A percentile compares a stretch with the other conserved stretches of the same genome.
These are phyloP conservation scores for Sphinx pinastri DNA, from an alignment of 2,888 invertebrate species.

Conservation along the genomic window DNA sequence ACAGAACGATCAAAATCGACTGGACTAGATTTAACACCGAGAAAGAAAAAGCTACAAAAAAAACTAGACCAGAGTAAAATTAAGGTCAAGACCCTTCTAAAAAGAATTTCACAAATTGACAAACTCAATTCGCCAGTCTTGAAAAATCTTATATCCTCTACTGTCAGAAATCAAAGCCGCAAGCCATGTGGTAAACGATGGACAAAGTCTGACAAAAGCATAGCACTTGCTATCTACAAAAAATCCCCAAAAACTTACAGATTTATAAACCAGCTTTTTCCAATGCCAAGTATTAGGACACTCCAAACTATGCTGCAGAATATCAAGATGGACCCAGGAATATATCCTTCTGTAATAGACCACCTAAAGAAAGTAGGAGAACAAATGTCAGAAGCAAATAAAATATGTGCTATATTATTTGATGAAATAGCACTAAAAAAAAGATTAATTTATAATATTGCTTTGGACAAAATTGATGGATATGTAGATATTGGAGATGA, in stretches of 20 bases:
- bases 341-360: neutral
- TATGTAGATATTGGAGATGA: slow-evolving; percentile 2
- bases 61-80: neutral
- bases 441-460: slow-evolving; percentile 11
- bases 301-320: neutral
- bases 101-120: neutral
- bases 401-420: slow-evolving; percentile 4
- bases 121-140: slow-evolving; percentile 3
- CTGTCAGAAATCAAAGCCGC: slow-evolving; percentile 5
- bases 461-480: too few relatives aligned
- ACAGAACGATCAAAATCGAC: too few relatives aligned
- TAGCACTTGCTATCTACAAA: slow-evolving; percentile 11
- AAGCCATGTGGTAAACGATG: neutral
- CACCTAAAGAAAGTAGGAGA: slow-evolving; percentile 1
- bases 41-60: neutral
- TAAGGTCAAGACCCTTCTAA: neutral
- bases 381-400: neutral
- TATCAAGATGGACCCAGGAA: neutral
- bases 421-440: slow-evolving; percentile 3
- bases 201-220: slow-evolving; percentile 1
- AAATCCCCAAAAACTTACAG: slow-evolving; percentile 8
- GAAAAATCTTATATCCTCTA: neutral
- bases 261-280: slow-evolving; percentile 1
- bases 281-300: neutral
- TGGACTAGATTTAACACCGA: too few relatives aligned